These are phyloP conservation scores for Polyommatus iphigenia DNA, from an alignment of 2,888 invertebrate species.

Conservation along the genomic window DNA sequence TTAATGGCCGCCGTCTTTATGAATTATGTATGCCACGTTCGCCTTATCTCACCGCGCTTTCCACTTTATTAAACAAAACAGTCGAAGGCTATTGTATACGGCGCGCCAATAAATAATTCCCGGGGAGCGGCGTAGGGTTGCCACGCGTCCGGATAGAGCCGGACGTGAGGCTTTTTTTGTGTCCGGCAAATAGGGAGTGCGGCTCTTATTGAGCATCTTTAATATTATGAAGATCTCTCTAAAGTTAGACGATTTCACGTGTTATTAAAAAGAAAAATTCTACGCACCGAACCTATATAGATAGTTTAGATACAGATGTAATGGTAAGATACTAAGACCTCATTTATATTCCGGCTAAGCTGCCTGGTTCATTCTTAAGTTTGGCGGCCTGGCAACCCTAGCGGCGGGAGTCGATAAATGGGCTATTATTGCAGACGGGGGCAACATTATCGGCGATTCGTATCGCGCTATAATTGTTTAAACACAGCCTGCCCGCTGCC, in stretches of 20 bases:
- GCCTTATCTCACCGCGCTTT: conserved; percentile 64
- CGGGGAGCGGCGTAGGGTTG: conserved; percentile 56
- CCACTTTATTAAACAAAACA: conserved; percentile 72
- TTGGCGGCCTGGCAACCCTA: background rate
- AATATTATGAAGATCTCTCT: background rate
- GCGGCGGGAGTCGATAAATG: conserved; percentile 65
- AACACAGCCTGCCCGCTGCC: conserved; percentile 67
- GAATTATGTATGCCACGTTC: conserved; percentile 68
- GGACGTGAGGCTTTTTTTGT: background rate
- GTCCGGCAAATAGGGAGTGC: too few species aligned
- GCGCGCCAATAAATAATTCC: conserved; percentile 73
- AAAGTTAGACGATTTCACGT: background rate
- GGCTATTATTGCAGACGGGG: conserved; percentile 75
- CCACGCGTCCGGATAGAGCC: background rate
- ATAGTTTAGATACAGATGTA: too few species aligned
- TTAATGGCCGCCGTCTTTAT: conserved; percentile 70
- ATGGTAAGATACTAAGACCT: too few species aligned
- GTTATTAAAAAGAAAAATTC: background rate
- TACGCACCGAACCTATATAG: background rate
- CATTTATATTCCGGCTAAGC: background rate
- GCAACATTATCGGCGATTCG: conserved; percentile 75
- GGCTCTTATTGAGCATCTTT: too few species aligned
- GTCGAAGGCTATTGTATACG: conserved; percentile 63
- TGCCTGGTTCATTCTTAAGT: background rate
- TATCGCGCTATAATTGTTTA: conserved; percentile 77